Base-by-base conservation (phyloP, 2,113 vertebrate genomes). In the Scalopus aquaticus region DNA sequence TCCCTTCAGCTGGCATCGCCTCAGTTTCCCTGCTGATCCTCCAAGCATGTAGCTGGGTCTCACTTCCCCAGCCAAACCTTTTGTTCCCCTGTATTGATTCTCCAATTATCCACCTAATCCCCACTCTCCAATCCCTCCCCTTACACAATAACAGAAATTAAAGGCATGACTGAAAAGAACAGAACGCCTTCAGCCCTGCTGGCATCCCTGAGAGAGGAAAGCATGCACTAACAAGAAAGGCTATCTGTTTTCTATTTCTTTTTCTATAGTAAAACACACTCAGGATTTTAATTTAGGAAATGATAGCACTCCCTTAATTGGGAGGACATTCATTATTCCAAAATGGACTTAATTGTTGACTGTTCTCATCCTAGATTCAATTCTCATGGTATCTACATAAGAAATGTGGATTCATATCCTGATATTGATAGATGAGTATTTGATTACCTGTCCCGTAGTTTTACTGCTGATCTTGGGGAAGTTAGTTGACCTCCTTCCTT, bases 21-120 rank as follows among this genome's bases (percentile, higher is more conserved):
- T 89, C 69, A 16, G 17, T 46, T 22, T 11, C 70, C 62, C 72
- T 22, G 72, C 83, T 49, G 90, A 72, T 86, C 70, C 28, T 77
- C 22, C 74, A 77, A 88, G 79, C 37, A 12, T 39, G 37, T 37
- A 62, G 11, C 49, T 83, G 2, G 46, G 49, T 94, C 85, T 94
- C 67, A 51, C 44, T 93, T 95, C 80, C 67, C 92, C 80, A 94
- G 91, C 49, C 81, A 95, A 83, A 83, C 58, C 87, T 93, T 97
- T 90, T 89, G 79, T 96, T 87, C 80, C 49, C 46, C 39, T 4
- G 9, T 70, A 86, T 96, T 0, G 24, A 95, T 86, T 88, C n/a
- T 39, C 76, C 91, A 88, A 87, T 90, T 91, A 91, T 69, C 74
- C 46, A 64, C 35, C 88, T 80, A 79, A 86, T 82, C 88, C 54